These are phyloP conservation scores for Nyctibius grandis DNA, from an alignment of 2,797 vertebrate species.

Conservation along the genomic window DNA sequence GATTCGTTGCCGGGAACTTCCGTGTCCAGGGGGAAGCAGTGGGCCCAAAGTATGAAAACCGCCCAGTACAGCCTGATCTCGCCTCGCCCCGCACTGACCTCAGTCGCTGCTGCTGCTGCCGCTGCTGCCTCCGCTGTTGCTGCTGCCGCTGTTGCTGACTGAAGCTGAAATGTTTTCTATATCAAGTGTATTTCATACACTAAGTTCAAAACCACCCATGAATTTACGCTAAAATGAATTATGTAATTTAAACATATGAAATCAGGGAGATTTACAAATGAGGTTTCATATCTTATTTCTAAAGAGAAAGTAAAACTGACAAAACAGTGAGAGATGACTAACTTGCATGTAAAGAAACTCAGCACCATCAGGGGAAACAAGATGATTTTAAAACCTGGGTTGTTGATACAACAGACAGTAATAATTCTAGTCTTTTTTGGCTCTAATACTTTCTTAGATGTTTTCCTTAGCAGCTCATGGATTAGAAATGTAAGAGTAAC, in stretches of 20 bases:
- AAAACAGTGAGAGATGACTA: neutral
- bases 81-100: too few species aligned
- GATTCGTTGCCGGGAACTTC: too few species aligned
- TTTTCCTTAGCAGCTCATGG: neutral
- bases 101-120: too few species aligned
- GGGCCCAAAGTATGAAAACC: too few species aligned
- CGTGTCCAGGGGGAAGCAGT: too few species aligned
- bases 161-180: conserved; percentile 61
- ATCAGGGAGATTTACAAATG: neutral
- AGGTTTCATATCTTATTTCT: neutral
- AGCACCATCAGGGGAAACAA: neutral
- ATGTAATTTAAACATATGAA: conserved; percentile 3
- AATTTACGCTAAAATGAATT: conserved; percentile 26
- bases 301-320: neutral
- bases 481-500: neutral
- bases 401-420: neutral
- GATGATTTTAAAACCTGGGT: neutral
- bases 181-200: conserved; percentile 13
- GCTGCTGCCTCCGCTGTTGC: too few species aligned
- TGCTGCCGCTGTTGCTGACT: too few species aligned
- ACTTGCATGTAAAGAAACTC: neutral
- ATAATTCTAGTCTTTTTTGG: neutral
- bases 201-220: conserved; percentile 18
- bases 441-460: neutral
- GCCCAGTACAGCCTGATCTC: too few species aligned